A percentile compares a stretch with the other conserved stretches of the same genome.
phyloP scores from a whole-genome alignment of 2,797 vertebrate species.

The Podarcis lilfordi region DNA sequence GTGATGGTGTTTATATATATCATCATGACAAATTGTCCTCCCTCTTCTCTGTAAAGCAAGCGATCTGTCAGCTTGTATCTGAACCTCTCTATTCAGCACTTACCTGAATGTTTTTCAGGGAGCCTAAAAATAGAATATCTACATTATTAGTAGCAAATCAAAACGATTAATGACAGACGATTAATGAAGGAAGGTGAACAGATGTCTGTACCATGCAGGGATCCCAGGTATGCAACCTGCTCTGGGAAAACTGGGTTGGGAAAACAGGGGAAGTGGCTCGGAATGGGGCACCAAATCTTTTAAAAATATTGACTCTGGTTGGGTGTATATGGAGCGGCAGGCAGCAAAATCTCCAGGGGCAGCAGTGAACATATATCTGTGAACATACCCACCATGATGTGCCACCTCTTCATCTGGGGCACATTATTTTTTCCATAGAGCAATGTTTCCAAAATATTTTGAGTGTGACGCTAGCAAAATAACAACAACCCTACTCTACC shows the following conservation, averaged over 20 bases:
- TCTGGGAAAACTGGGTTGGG: not conserved
- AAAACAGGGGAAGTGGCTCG: too few relatives aligned
- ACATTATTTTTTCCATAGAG: not conserved
- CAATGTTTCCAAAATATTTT: not conserved
- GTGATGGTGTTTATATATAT: conserved; percentile 18
- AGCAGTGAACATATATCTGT: not conserved
- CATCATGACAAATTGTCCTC: conserved; percentile 21
- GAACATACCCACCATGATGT: too few relatives aligned
- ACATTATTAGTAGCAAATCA: not conserved
- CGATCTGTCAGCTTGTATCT: not conserved
- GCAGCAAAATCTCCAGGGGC: not conserved
- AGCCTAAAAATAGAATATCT: conserved; percentile 3
- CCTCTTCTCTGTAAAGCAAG: not conserved
- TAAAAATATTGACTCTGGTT: not conserved
- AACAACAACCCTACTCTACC: not conserved
- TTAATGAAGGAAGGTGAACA: not conserved
- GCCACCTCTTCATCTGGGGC: too few relatives aligned
- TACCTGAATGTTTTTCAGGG: not conserved
- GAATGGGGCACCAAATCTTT: not conserved
- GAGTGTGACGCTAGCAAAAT: not conserved
- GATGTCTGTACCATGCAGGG: not conserved
- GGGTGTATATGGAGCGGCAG: not conserved
- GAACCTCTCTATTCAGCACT: not conserved
- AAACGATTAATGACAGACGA: not conserved
- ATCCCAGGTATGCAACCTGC: not conserved